A percentile compares a stretch with the other conserved stretches of the same genome.
These are phyloP conservation scores for Poeciliopsis paucimaculata DNA, from an alignment of 2,797 vertebrate genomes.

Conservation along the genomic window DNA sequence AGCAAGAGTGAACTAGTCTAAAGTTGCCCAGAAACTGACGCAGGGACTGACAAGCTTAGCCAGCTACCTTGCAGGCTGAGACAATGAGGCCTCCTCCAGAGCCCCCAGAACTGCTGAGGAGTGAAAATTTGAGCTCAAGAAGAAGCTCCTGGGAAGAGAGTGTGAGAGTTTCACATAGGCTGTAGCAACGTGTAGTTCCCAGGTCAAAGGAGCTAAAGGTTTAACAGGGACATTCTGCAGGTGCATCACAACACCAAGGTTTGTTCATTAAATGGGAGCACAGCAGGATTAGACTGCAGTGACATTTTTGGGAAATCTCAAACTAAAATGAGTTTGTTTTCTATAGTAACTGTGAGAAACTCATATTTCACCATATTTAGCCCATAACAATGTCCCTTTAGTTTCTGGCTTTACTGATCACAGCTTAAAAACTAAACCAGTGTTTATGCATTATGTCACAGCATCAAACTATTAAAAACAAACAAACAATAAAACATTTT, in stretches of 20 bases:
- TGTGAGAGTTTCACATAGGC: neutral
- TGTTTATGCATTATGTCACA: neutral
- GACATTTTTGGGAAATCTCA: neutral
- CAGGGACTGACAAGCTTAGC: conserved; percentile 65
- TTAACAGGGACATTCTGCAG: neutral
- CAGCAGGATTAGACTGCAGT: neutral
- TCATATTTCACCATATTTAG: neutral
- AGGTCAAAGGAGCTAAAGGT: neutral
- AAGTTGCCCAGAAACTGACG: conserved; percentile 80
- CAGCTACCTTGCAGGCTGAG: conserved; percentile 74
- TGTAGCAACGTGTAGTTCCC: neutral
- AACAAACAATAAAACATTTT: neutral
- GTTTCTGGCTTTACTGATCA: neutral
- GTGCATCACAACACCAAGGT: neutral
- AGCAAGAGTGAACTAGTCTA: conserved; percentile 77
- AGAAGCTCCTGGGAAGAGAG: conserved; percentile 53
- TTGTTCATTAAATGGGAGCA: neutral
- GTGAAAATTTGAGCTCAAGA: conserved; percentile 63
- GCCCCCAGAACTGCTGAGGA: conserved; percentile 77
- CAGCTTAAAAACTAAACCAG: neutral
- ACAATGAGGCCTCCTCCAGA: conserved; percentile 82
- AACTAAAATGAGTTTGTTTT: neutral
- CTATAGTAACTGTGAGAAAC: neutral
- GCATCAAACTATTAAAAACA: neutral
- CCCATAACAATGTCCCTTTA: neutral